A percentile compares a stretch with the other conserved stretches of the same genome.
These are phyloP conservation scores for Xerus rutilus DNA, from an alignment of 2,797 vertebrate genomes.

Conservation along the genomic window DNA sequence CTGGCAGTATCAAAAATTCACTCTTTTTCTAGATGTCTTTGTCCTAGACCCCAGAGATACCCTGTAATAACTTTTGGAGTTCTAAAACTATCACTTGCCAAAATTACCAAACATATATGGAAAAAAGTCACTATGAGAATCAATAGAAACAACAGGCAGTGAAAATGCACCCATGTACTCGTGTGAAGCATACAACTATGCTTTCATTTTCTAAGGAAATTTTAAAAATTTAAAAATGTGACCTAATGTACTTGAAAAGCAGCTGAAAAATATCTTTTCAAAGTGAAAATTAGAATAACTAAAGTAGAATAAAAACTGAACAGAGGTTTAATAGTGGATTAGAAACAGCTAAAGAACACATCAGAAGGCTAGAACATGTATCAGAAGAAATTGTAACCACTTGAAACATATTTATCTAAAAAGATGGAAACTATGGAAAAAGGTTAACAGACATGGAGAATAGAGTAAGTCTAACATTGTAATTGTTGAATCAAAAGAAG, in stretches of 20 bases:
- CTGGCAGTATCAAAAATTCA: background rate
- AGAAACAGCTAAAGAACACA: background rate
- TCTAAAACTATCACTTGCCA: background rate
- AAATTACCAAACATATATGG: background rate
- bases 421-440: background rate
- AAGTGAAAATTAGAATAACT: slow-evolving; percentile 29
- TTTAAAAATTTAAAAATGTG: background rate
- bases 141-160: background rate
- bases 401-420: background rate
- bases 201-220: slow-evolving; percentile 2
- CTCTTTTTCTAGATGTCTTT: background rate
- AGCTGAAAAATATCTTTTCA: background rate
- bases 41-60: background rate
- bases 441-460: background rate
- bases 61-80: background rate
- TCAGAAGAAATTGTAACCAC: background rate
- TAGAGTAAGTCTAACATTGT: background rate
- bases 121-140: background rate
- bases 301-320: background rate
- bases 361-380: background rate
- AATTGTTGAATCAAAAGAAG: background rate
- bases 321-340: background rate
- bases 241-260: background rate
- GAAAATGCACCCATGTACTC: background rate
- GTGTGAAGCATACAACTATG: background rate